These are phyloP conservation scores for Micoletzkya japonica DNA, from an alignment of 2,888 invertebrate species.

Conservation along the genomic window DNA sequence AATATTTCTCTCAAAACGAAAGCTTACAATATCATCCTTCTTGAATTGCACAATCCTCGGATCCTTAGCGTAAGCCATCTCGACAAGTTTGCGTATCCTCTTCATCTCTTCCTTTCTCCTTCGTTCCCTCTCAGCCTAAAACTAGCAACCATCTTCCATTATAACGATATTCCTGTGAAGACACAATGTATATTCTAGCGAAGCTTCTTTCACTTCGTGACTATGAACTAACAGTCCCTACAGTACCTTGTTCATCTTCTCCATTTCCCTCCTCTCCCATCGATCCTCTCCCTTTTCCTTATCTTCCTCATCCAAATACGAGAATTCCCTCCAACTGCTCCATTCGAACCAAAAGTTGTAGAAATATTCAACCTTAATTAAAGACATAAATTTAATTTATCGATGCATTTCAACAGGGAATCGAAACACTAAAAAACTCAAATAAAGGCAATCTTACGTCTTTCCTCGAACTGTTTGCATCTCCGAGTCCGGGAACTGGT, in stretches of 20 bases:
- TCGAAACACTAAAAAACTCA: background rate
- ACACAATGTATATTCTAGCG: background rate
- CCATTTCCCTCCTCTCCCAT: slow-evolving; percentile 95
- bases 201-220: too few species aligned
- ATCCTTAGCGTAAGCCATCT: slow-evolving; percentile 89
- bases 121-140: slow-evolving; percentile 78
- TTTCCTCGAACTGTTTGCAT: slow-evolving; percentile 77
- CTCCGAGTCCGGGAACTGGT: slow-evolving; percentile 82
- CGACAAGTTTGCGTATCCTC: slow-evolving; percentile 85
- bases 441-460: slow-evolving; percentile 64
- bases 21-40: slow-evolving; percentile 82
- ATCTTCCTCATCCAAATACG: slow-evolving; percentile 96
- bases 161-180: background rate
- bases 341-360: slow-evolving; percentile 96
- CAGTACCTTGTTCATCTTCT: slow-evolving; percentile 85
- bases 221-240: too few species aligned
- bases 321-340: slow-evolving; percentile 98
- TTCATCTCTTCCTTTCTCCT: slow-evolving; percentile 96
- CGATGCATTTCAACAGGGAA: background rate
- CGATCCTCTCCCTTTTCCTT: slow-evolving; percentile 94
- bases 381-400: background rate
- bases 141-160: too few species aligned
- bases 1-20: slow-evolving; percentile 2
- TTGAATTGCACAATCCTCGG: slow-evolving; percentile 89
- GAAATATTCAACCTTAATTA: slow-evolving; percentile 78